Evolutionary conservation across 1,140 invertebrate genomes (phyloP).

Genomic region (Drosophila equinoxialis): DNA sequence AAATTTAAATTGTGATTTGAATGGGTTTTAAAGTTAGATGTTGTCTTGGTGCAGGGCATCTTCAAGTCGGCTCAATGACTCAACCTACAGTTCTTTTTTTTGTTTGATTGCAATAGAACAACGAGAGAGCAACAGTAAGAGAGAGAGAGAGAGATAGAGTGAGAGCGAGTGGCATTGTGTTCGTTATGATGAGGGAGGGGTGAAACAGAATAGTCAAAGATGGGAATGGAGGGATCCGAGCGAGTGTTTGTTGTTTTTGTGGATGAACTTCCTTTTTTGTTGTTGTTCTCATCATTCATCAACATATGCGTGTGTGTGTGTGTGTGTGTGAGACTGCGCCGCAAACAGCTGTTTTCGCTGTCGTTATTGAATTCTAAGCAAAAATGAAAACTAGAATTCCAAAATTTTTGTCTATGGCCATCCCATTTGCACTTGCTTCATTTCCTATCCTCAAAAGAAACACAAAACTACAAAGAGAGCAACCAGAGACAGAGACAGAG

Average conservation of each 20-base stretch:
- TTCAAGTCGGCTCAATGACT: not conserved
- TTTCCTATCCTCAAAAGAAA: not conserved
- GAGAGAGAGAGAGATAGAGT: conserved; percentile 3
- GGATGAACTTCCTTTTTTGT: conserved; percentile 26
- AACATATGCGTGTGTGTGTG: conserved; percentile 39
- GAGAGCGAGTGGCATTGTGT: conserved; percentile 37
- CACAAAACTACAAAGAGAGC: not conserved
- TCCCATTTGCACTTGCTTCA: conserved; percentile 38
- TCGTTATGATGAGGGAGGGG: conserved; percentile 11
- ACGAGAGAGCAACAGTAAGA: conserved; percentile 38
- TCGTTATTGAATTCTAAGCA: conserved; percentile 43
- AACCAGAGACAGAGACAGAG: not conserved
- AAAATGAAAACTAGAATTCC: conserved; percentile 25
- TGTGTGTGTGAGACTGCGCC: conserved; percentile 9
- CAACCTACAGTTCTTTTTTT: conserved; percentile 2
- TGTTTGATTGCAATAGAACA: conserved; percentile 51
- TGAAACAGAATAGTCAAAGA: not conserved
- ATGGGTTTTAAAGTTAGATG: not conserved
- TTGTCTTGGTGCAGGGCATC: not conserved
- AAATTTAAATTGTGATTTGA: too few species aligned
- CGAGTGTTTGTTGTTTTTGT: conserved; percentile 2
- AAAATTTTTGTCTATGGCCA: conserved; percentile 37
- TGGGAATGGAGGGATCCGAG: conserved; percentile 28
- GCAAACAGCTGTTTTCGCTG: conserved; percentile 52
- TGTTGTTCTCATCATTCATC: conserved; percentile 50